Conservation (phyloP, 2,888 invertebrate genomes). For the Mermis nigrescens region DNA sequence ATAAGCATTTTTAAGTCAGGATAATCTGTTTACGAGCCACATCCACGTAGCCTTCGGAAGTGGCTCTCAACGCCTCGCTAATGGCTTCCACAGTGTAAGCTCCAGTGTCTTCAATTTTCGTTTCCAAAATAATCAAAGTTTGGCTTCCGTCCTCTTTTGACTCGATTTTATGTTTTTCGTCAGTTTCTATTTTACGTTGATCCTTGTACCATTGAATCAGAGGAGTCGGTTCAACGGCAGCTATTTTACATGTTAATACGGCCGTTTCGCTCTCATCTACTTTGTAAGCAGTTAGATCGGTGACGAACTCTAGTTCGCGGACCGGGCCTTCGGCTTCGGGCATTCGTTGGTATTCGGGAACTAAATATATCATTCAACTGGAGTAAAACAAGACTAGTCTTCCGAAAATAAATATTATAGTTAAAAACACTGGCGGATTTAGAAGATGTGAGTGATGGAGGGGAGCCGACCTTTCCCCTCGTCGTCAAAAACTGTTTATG, state of each 20-base stretch:
- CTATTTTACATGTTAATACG: slow-evolving; percentile 37
- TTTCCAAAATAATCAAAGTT: slow-evolving; percentile 76
- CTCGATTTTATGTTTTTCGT: slow-evolving; percentile 61
- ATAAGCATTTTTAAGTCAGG: no score
- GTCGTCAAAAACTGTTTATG: no score
- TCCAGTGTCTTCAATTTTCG: slow-evolving; percentile 80
- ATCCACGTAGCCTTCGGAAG: slow-evolving; percentile 50
- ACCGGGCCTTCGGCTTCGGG: no score
- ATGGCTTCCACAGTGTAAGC: slow-evolving; percentile 87
- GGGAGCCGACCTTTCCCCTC: no score
- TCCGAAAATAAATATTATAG: no score
- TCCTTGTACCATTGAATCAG: slow-evolving; percentile 45
- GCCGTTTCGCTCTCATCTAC: slow-evolving; percentile 49
- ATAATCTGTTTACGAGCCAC: slow-evolving; percentile 40
- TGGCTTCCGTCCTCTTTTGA: slow-evolving; percentile 59
- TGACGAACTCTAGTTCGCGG: slow-evolving; percentile 43
- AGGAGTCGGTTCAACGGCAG: slow-evolving; percentile 48
- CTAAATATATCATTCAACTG: no score
- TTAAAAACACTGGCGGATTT: no score
- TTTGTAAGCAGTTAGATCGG: slow-evolving; percentile 47
- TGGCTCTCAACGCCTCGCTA: slow-evolving; percentile 66
- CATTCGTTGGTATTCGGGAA: no score
- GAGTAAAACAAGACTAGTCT: no score
- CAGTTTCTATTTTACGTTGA: slow-evolving; percentile 63
- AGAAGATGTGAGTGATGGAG: no score